Conservation (phyloP, 2,888 invertebrate species). For the Vannuccia rotundouncinata region DNA sequence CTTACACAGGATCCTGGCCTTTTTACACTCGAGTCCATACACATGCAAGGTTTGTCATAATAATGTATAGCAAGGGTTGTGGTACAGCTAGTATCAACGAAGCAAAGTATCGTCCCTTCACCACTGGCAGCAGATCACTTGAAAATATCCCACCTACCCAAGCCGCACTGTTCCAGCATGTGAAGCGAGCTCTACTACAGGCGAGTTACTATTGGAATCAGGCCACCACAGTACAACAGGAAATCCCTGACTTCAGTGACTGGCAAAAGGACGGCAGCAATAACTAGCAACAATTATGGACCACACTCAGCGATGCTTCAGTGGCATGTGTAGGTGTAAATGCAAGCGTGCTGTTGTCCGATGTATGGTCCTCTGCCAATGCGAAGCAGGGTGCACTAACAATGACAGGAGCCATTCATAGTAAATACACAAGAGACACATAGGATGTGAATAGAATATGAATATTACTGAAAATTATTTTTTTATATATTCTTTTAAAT, state of each 20-base stretch:
- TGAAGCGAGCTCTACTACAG: constrained; percentile 18
- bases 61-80: constrained; percentile 13
- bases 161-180: constrained; percentile 15
- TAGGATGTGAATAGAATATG: too few species aligned
- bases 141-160: constrained; percentile 17
- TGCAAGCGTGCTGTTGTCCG: constrained; percentile 14
- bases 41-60: neutral
- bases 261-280: constrained; percentile 15
- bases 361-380: neutral
- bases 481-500: too few species aligned
- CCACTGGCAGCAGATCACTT: constrained; percentile 14
- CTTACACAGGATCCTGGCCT: constrained; percentile 2
- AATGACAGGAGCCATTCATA: too few species aligned
- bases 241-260: constrained; percentile 12
- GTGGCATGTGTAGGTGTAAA: constrained; percentile 5
- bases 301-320: constrained; percentile 11
- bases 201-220: neutral
- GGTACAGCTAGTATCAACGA: neutral
- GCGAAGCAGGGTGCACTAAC: neutral
- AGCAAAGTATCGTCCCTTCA: constrained; percentile 7
- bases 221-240: constrained; percentile 2
- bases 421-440: too few species aligned
- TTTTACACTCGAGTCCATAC: constrained; percentile 8
- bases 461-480: too few species aligned
- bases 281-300: constrained; percentile 9